Percentiles rank a stretch among this genome's conserved stretches.
Evolutionary conservation across 2,888 invertebrate species (phyloP).

Genomic region (Teleiodes luculella): DNA sequence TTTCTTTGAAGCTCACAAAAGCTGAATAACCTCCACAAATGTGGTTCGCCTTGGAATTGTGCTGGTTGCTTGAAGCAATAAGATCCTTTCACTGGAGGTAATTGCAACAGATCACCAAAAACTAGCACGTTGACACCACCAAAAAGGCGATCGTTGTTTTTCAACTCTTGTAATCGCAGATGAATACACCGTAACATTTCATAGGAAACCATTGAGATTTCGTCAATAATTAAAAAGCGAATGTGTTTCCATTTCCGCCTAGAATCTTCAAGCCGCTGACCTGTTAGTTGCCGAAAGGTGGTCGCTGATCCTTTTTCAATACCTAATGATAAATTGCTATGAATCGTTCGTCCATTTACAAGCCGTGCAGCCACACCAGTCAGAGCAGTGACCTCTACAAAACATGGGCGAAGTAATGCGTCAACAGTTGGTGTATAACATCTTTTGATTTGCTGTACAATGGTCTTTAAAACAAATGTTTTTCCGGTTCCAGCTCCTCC

Average conservation of each 20-base stretch:
- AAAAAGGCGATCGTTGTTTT: slow-evolving; percentile 26
- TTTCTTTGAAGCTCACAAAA: slow-evolving; percentile 38
- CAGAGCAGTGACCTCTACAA: no score
- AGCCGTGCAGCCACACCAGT: no score
- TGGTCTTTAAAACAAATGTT: no score
- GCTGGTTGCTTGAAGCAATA: slow-evolving; percentile 15
- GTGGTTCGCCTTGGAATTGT: background rate
- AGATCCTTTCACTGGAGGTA: slow-evolving; percentile 30
- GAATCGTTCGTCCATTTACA: background rate
- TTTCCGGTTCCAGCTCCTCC: no score
- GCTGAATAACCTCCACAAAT: slow-evolving; percentile 27
- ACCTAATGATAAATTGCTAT: slow-evolving; percentile 7
- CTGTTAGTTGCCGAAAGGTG: slow-evolving; percentile 21
- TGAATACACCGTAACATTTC: slow-evolving; percentile 32
- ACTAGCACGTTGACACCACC: slow-evolving; percentile 25
- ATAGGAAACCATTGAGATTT: slow-evolving; percentile 35
- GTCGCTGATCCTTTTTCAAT: slow-evolving; percentile 32
- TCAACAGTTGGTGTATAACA: no score
- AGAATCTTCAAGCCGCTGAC: slow-evolving; percentile 24
- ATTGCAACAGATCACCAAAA: slow-evolving; percentile 33
- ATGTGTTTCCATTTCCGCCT: slow-evolving; percentile 33
- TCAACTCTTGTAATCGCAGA: slow-evolving; percentile 24
- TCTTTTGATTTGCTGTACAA: no score
- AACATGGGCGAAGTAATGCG: no score
- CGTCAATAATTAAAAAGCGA: slow-evolving; percentile 31